These are phyloP conservation scores for Leptinotarsa lineolata DNA, from an alignment of 1,140 invertebrate genomes.

Conservation along the genomic window DNA sequence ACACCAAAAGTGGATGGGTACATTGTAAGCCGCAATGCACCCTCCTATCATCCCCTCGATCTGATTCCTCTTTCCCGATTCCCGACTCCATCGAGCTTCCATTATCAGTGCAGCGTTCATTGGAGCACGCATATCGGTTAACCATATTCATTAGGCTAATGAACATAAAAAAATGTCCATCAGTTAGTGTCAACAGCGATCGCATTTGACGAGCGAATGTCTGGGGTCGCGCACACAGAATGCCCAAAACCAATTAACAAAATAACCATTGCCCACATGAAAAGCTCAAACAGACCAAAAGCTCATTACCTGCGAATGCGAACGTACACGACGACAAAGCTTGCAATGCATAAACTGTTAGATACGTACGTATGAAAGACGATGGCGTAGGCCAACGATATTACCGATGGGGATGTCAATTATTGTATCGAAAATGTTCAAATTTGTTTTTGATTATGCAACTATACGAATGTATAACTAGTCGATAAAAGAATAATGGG, in stretches of 20 bases:
- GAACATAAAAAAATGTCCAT: constrained; percentile 9
- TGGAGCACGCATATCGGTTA: no score
- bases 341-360: constrained; percentile 5
- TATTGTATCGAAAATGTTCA: no score
- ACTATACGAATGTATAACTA: no score
- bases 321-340: constrained; percentile 14
- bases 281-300: constrained; percentile 27
- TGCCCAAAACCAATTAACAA: constrained; percentile 27
- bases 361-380: neutral
- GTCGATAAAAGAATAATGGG: no score
- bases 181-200: neutral
- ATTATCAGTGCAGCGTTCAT: no score
- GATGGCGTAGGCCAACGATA: neutral
- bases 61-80: no score
- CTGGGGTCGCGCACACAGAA: constrained; percentile 4
- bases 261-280: constrained; percentile 25
- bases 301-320: constrained; percentile 22
- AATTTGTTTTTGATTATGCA: no score
- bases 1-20: no score
- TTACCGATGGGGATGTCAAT: no score
- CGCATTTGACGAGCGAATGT: constrained; percentile 15
- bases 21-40: no score
- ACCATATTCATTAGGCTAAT: constrained; percentile 1
- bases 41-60: no score
- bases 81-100: no score